These are phyloP conservation scores for Linyphia triangularis DNA, from an alignment of 2,888 invertebrate species.

Conservation along the genomic window DNA sequence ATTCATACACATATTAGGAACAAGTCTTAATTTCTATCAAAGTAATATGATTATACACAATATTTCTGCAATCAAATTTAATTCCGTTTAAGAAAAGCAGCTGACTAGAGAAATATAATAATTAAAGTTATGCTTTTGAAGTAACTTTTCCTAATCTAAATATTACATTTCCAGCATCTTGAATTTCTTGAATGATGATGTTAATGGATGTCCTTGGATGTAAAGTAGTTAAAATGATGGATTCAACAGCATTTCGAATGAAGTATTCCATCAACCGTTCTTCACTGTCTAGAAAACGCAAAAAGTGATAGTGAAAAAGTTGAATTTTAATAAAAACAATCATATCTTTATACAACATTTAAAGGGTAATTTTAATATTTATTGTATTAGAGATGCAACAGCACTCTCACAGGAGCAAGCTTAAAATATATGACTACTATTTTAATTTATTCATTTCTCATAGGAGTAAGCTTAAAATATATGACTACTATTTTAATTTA, in stretches of 20 bases:
- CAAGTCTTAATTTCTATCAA: neutral
- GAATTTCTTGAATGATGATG: slow-evolving; percentile 91
- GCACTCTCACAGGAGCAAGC: too few species aligned
- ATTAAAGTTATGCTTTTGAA: neutral
- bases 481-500: too few species aligned
- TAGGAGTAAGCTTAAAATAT: too few species aligned
- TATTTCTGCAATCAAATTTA: neutral
- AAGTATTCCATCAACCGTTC: slow-evolving; percentile 88
- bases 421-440: too few species aligned
- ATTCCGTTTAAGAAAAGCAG: neutral
- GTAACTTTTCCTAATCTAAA: neutral
- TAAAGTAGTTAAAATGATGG: slow-evolving; percentile 85
- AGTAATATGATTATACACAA: neutral
- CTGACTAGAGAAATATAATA: neutral
- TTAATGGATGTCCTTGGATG: slow-evolving; percentile 90
- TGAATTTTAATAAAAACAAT: too few species aligned
- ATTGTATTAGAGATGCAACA: too few species aligned
- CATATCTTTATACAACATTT: too few species aligned
- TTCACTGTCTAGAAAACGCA: slow-evolving; percentile 82
- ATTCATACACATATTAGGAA: too few species aligned
- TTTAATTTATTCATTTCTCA: too few species aligned
- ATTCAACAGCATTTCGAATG: slow-evolving; percentile 88
- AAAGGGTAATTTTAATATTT: too few species aligned
- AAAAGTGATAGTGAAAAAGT: too few species aligned
- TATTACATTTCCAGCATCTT: slow-evolving; percentile 88